Evolutionary conservation across 2,888 invertebrate genomes (phyloP).

Genomic region (Dasypolia templi): DNA sequence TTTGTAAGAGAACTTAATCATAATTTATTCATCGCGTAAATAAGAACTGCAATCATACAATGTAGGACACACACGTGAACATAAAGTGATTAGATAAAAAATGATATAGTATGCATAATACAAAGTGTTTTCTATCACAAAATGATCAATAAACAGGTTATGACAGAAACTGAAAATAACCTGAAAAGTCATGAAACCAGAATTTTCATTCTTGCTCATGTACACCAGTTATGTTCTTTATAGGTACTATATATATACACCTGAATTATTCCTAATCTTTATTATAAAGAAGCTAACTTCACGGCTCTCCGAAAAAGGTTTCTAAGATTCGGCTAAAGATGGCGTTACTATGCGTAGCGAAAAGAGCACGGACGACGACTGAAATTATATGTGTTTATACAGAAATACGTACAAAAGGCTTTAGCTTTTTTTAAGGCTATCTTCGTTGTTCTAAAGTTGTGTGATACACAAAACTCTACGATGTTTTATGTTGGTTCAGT

Average conservation of each 20-base stretch:
- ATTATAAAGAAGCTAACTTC: slow-evolving; percentile 55
- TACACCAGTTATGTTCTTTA: not conserved
- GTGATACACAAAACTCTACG: not conserved
- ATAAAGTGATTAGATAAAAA: slow-evolving; percentile 45
- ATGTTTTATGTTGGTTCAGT: not conserved
- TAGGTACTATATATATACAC: slow-evolving; percentile 34
- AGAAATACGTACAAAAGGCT: slow-evolving; percentile 3
- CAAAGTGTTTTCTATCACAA: slow-evolving; percentile 31
- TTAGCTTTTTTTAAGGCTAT: not conserved
- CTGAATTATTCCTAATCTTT: slow-evolving; percentile 46
- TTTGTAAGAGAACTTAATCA: not conserved
- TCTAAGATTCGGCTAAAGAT: slow-evolving; percentile 60
- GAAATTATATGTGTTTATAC: slow-evolving; percentile 26
- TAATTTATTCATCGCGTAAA: slow-evolving; percentile 37
- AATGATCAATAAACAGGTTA: slow-evolving; percentile 37
- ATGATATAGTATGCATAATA: slow-evolving; percentile 18
- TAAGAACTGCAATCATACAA: slow-evolving; percentile 29
- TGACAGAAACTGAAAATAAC: not conserved
- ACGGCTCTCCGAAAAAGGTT: slow-evolving; percentile 57
- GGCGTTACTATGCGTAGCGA: slow-evolving; percentile 56
- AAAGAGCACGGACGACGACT: slow-evolving; percentile 31
- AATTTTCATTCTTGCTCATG: not conserved
- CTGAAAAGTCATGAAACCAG: not conserved
- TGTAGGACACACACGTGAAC: slow-evolving; percentile 29
- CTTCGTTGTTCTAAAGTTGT: not conserved